Base-by-base conservation (phyloP, 2,888 invertebrate genomes). In the Mechanitis mazaeus region DNA sequence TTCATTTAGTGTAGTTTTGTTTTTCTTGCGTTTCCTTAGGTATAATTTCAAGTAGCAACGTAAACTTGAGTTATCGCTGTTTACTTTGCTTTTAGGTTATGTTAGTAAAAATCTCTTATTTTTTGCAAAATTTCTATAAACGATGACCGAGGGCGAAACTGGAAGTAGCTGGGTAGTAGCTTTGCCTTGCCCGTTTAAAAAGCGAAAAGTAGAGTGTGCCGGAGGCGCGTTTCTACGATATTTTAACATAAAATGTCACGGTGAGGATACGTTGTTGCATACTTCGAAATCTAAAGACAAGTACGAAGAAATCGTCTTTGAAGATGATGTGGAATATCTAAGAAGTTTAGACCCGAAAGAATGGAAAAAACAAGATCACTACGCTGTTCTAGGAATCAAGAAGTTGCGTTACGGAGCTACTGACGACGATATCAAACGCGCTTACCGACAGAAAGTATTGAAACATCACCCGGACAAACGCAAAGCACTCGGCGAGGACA, bases 391-490 rank as follows among this genome's bases (percentile, higher is more conserved):
- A 65, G 99, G 99, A 58, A 92, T 99, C 73, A 94, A 94, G 72
- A 93, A 94, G 66, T 85, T 95, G 58, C 93, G 99, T 64, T 93
- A 94, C 81, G 94, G 93, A 81, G 98, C 99, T 0, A 94, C 95
- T 0, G 96, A 97, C 72, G 97, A 97, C 64, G 95, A 98, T 74
- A 97, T 99, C 67, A 97, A 97, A 83, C 94, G 94, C 76, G 97
- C 98, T 33, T 99, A 98, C 93, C 92, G 95, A 67, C 94, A 90
- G 70, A 90, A 90, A 66, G 90, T 90, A 38, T 90, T 99, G 59
- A 95, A 94, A 75, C 99, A 99, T 82, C 99, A 99, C 89, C 99
- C 99, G 0, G 99, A 99, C 82, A 99, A 99, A 84, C 93, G 99
- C 73, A 96, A 96, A 91, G 95, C 95, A 3, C 92, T 94, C 77